Percentiles rank a stretch among this genome's conserved stretches.
Conservation (phyloP, 2,113 vertebrate genomes). For the Otolemur garnettii region DNA sequence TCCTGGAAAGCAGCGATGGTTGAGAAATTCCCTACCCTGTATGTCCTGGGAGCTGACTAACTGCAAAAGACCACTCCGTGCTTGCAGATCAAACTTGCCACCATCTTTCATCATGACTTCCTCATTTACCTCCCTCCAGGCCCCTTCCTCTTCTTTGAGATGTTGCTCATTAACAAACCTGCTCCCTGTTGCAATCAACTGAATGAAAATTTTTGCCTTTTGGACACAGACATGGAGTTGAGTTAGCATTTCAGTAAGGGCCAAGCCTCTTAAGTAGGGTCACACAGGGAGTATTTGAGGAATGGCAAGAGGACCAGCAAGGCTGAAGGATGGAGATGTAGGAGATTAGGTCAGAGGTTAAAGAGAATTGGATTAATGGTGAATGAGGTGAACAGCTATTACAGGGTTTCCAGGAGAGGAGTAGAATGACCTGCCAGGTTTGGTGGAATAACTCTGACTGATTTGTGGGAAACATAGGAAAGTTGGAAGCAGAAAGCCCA, state of each 20-base stretch:
- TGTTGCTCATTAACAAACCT: neutral
- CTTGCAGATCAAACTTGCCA: neutral
- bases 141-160: neutral
- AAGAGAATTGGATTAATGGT: neutral
- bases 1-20: neutral
- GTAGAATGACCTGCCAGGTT: neutral
- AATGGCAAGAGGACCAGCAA: neutral
- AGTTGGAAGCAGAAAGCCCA: neutral
- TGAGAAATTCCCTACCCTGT: neutral
- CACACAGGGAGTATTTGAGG: neutral
- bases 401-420: neutral
- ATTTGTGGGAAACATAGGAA: neutral
- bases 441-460: neutral
- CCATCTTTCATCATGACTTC: neutral
- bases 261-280: neutral
- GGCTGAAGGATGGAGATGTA: neutral
- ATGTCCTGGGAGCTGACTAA: neutral
- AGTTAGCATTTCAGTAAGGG: neutral
- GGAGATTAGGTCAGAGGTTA: neutral
- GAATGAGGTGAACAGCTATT: neutral
- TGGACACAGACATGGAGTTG: neutral
- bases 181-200: neutral
- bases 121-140: neutral
- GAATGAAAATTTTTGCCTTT: neutral
- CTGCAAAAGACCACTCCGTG: neutral